Base-by-base conservation (phyloP, 1,140 invertebrate species). In the Diachasmimorpha longicaudata region DNA sequence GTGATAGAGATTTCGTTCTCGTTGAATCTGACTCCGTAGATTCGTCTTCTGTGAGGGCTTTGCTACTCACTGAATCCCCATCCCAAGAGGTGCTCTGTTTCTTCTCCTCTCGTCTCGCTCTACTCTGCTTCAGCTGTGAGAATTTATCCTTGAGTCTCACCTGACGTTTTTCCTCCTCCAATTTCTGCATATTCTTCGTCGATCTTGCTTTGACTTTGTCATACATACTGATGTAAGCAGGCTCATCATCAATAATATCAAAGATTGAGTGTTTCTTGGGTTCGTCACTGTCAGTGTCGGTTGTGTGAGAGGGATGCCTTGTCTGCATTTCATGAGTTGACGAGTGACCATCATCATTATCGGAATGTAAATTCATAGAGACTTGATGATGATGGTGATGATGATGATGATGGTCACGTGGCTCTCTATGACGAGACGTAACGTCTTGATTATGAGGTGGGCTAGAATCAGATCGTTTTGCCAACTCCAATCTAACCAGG, bases 131-230 rank as follows among this genome's bases (percentile, higher is more conserved):
- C 44, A 97, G 84, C 81, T 96, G 94, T 81, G 93, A 95, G 82
- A 97, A 97, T 87, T 97, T 96, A 19, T 96, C 95, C 85, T 96
- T 95, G 19, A 96, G 91, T 85, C 93, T 94, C 87, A 95, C 94
- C 85, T 96, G 93, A 5, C 95, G 91, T 81, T 96, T 96, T 88
- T 96, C 94, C 86, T 97, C 95, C 83, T 97, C 95, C 80, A 96
- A 92, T 84, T 96, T 96, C 86, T 96, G 95, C 94, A 96, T 95
- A 83, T 96, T 95, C 85, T 96, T 96, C 72, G 94, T 97, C 25
- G 96, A 98, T 52, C 97, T 92, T 4, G 97, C 95, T 89, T 99
- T 99, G 0, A 99, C 97, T 89, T 98, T 98, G 85, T 99, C 98
- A 86, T 99, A 99, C 97, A 99, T 99, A 39, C 97, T 98, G 75